Base-by-base conservation (phyloP, 1,140 invertebrate genomes). In the Trichogramma pretiosum region DNA sequence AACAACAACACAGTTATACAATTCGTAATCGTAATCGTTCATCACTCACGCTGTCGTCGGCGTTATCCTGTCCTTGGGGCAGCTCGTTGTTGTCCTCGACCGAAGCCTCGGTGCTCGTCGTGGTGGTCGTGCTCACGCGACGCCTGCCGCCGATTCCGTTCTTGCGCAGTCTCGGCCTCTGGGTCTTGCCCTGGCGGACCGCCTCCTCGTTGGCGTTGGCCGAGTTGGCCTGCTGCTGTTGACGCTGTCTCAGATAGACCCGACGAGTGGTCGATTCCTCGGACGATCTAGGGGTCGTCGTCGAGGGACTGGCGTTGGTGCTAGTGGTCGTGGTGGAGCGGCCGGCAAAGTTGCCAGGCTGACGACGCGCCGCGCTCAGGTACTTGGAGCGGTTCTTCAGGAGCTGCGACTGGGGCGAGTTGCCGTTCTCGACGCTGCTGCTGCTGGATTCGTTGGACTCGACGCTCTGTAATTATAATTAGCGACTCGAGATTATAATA, bases 41-140 rank as follows among this genome's bases (percentile, higher is more conserved):
- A 39, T 3, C 34, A 59, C 55, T 59, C 42, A 61, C 60, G 22
- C 55, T 60, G 33, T 60, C 57, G 22, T 54, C 43, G 2, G 41
- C 38, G 0, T 48, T 28, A 14, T 59, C 52, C 21, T 46, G 42
- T 44, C 52, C 50, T 9, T 46, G n/a, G 0, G 63, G 66, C 1
- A 71, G 40, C 45, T 70, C 67, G 33, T 70, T 70, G 35, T 63
- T 60, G n/a, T 57, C 57, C 2, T 70, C 65, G 4, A 61, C 23
- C 1, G 53, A 39, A 11, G 58, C 47, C 46, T 68, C 62, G 1
- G 66, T 66, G 0, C 59, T 68, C 3, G 57, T 65, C 2, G 63
- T 63, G 3, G 56, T 63, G 24, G 23, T 45, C 13, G 33, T 46
- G 22, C 19, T 36, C 0, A 53, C 50, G 13, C 59, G 60, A 42